These are phyloP conservation scores for Adineta ricciae DNA, from an alignment of 2,888 invertebrate species.

Conservation along the genomic window DNA sequence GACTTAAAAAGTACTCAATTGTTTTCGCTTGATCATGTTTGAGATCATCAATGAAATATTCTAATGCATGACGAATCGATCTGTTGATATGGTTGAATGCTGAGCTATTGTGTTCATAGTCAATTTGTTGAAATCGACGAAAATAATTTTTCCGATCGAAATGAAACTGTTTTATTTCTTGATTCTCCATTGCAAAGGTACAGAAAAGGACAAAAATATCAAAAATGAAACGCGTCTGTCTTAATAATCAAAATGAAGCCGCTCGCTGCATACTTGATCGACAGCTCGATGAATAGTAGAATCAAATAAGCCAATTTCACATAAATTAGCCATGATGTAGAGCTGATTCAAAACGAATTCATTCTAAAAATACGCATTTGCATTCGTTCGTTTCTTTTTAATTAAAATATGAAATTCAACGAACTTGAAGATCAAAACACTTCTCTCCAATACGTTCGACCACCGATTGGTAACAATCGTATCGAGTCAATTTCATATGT, in stretches of 20 bases:
- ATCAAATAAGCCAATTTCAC: conserved; percentile 27
- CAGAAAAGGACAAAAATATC: background rate
- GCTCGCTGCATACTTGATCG: background rate
- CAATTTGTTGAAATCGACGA: background rate
- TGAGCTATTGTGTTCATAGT: background rate
- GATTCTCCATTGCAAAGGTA: background rate
- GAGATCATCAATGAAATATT: conserved; percentile 43
- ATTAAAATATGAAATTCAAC: background rate
- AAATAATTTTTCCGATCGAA: background rate
- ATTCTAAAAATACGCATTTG: conserved; percentile 17
- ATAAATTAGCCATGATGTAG: conserved; percentile 31
- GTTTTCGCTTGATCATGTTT: conserved; percentile 45
- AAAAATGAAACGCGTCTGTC: background rate
- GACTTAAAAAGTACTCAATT: conserved; percentile 42
- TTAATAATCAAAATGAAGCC: background rate
- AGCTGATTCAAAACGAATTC: conserved; percentile 29
- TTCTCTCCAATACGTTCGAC: conserved; percentile 25
- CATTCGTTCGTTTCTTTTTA: background rate
- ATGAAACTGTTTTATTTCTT: background rate
- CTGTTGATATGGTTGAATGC: background rate
- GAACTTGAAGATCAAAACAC: conserved; percentile 30
- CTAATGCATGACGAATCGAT: background rate
- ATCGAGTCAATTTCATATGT: conserved; percentile 26
- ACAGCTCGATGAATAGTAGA: background rate
- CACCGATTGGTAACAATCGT: conserved; percentile 31